These are phyloP conservation scores for Hirtodrosophila confusa DNA, from an alignment of 2,888 invertebrate species.

Conservation along the genomic window DNA sequence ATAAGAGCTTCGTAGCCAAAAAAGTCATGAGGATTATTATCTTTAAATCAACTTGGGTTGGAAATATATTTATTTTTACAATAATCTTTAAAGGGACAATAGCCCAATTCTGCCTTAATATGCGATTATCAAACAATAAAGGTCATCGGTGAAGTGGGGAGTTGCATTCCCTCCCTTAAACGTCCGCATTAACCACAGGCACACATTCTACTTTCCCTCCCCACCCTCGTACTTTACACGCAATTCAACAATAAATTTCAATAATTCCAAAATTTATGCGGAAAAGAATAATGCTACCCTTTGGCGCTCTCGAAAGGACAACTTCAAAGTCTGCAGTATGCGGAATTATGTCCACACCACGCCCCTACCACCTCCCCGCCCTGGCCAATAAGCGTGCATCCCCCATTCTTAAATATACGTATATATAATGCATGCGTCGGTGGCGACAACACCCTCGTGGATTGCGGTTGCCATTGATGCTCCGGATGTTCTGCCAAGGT, in stretches of 20 bases:
- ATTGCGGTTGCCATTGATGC: slow-evolving; percentile 57
- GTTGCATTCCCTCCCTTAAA: slow-evolving; percentile 31
- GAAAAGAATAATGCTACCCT: slow-evolving; percentile 45
- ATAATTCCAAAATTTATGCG: slow-evolving; percentile 74
- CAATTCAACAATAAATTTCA: slow-evolving; percentile 68
- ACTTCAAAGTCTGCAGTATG: slow-evolving; percentile 60
- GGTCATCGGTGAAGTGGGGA: slow-evolving; percentile 48
- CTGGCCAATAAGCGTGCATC: slow-evolving; percentile 41
- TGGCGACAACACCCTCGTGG: slow-evolving; percentile 54
- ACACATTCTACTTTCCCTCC: not conserved
- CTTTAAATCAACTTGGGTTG: too few species aligned
- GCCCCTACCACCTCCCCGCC: not conserved
- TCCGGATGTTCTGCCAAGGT: slow-evolving; percentile 49
- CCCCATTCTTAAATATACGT: slow-evolving; percentile 24
- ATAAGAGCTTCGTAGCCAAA: too few species aligned
- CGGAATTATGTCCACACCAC: slow-evolving; percentile 35
- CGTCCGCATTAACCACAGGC: slow-evolving; percentile 22
- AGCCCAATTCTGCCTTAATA: slow-evolving; percentile 22
- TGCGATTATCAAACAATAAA: slow-evolving; percentile 60
- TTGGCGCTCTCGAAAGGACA: slow-evolving; percentile 24
- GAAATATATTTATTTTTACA: too few species aligned
- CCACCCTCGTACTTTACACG: not conserved
- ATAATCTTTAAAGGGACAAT: not conserved
- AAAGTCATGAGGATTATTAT: too few species aligned
- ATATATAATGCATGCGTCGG: slow-evolving; percentile 45